Evolutionary conservation across 2,797 vertebrate species (phyloP), one percentile per base, ranked within the genome.

Genomic region (Danio jaintianensis): DNA sequence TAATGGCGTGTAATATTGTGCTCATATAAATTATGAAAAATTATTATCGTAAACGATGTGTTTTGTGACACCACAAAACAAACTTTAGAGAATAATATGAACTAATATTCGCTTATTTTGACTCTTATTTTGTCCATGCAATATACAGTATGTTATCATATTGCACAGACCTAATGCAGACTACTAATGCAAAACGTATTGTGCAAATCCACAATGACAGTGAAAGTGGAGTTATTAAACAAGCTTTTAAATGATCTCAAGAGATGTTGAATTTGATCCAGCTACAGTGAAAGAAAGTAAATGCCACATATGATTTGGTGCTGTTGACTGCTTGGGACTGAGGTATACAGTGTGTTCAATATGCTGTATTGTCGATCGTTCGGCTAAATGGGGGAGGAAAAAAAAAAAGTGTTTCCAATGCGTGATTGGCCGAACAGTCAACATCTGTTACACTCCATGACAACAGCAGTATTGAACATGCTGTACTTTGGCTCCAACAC

Each of bases 241-340:
- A 76, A 62, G 45, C 15, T 71, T 45, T 50, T 58, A 36, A 63
- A 70, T 47, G 56, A 52, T 59, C 55, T 78, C 12, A 22, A 58
- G 52, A 67, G 64, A 18, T 47, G 12, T 48, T 11, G 22, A 18
- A 38, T 69, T 50, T 69, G 1, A 11, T 61, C 18, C 18, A 61
- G 36, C n/a, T 69, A 40, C 70, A 58, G 53, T 10, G 16, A 47
- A 13, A 42, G 13, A 36, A 22, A 48, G 64, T 36, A 48, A 38
- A 68, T 48, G 42, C 42, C 40, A 29, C 50, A 20, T 78, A 78
- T 48, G 78, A 42, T 69, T 48, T 69, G 12, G 38, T 38, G 12
- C 29, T 38, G 38, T 22, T 72, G 40, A 58, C 40, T 36, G 52
- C 6, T 64, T 29, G 42, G 55, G 22, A 74, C 16, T 16, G 15